Percentiles rank a stretch among this genome's conserved stretches.
Evolutionary conservation across 2,888 invertebrate species (phyloP).

Genomic region (Margaritifera margaritifera): DNA sequence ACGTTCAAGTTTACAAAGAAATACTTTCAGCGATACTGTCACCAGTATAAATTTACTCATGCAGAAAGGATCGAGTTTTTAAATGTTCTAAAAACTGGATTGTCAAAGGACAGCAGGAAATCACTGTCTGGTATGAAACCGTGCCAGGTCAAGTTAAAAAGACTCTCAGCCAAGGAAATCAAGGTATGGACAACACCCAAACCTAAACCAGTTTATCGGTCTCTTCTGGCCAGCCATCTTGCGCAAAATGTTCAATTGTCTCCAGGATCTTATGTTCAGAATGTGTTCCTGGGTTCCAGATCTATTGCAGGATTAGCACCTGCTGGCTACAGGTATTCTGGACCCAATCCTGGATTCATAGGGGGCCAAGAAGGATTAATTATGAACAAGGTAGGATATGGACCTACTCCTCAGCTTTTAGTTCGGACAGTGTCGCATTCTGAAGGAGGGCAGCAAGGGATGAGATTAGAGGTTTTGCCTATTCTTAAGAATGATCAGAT

Average conservation of each 20-base stretch:
- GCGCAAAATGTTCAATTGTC: not conserved
- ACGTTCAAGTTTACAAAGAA: conserved; percentile 49
- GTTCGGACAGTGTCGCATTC: conserved; percentile 22
- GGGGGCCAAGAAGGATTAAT: too few relatives aligned
- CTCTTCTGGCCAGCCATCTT: conserved; percentile 5
- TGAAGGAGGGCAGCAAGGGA: conserved; percentile 9
- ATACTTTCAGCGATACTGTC: conserved; percentile 38
- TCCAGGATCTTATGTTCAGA: too few relatives aligned
- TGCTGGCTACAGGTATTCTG: not conserved
- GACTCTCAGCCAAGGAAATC: conserved; percentile 37
- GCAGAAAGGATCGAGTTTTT: conserved; percentile 39
- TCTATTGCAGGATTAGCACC: not conserved
- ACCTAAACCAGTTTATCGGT: conserved; percentile 4
- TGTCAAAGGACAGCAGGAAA: conserved; percentile 35
- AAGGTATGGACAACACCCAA: conserved; percentile 41
- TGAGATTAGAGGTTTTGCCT: conserved; percentile 20
- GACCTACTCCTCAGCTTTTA: conserved; percentile 36
- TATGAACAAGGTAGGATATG: not conserved
- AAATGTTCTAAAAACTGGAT: conserved; percentile 35
- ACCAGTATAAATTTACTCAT: conserved; percentile 53
- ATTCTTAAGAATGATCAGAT: conserved; percentile 1
- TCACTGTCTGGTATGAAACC: conserved; percentile 25
- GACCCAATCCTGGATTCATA: not conserved
- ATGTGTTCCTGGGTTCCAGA: too few relatives aligned
- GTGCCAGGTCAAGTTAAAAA: conserved; percentile 36